phyloP scores from a whole-genome alignment of 2,113 vertebrate genomes.

The Nothobranchius kuhntae region DNA sequence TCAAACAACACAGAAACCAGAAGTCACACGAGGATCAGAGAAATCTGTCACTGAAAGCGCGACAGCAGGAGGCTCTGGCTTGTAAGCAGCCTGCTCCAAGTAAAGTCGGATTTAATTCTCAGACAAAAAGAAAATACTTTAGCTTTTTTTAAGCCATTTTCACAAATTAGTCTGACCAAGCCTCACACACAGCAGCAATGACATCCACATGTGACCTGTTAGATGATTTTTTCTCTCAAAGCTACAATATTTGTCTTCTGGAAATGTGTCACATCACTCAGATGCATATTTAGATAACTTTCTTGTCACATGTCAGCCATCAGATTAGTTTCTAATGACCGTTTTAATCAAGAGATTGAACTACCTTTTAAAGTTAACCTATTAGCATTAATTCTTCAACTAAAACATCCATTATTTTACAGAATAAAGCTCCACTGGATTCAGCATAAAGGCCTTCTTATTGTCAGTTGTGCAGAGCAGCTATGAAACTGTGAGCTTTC shows the following conservation, averaged over 20 bases:
- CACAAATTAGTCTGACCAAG: constrained; percentile 4
- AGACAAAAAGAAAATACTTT: constrained; percentile 18
- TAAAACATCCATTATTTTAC: not conserved
- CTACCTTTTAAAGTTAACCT: too few relatives aligned
- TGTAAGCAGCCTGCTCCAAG: constrained; percentile 19
- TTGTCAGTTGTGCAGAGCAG: constrained; percentile 2
- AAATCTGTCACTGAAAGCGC: constrained; percentile 13
- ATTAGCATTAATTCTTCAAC: not conserved
- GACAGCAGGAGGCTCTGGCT: constrained; percentile 47
- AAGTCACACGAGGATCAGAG: constrained; percentile 2
- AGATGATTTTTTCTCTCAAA: not conserved
- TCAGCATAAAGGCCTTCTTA: not conserved
- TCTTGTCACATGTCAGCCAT: too few relatives aligned
- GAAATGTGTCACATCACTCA: too few relatives aligned
- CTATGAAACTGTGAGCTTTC: not conserved
- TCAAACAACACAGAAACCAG: constrained; percentile 2
- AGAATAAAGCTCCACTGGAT: not conserved
- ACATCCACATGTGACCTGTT: constrained; percentile 3
- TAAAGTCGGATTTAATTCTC: constrained; percentile 26
- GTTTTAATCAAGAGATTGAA: too few relatives aligned
- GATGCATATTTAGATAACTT: too few relatives aligned
- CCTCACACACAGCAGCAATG: not conserved
- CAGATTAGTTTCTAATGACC: too few relatives aligned
- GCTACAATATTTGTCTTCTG: too few relatives aligned
- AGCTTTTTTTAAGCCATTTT: constrained; percentile 3